These are phyloP conservation scores for Tylochromis polylepis DNA, from an alignment of 2,113 vertebrate genomes.

Conservation along the genomic window DNA sequence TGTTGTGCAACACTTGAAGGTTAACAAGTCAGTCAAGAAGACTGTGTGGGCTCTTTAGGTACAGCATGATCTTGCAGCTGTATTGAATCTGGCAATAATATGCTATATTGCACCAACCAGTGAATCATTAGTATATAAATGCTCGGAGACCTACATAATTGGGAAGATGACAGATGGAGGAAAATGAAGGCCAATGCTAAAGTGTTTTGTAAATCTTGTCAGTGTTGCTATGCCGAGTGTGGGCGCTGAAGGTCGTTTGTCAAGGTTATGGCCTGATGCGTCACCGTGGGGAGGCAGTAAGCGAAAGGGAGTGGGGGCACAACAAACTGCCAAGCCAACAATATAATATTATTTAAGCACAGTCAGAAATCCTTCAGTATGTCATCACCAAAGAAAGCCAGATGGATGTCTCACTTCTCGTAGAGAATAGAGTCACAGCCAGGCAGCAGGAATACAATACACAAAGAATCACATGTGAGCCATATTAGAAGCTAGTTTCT, in stretches of 20 bases:
- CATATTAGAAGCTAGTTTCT: neutral
- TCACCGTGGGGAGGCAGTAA: constrained; percentile 28
- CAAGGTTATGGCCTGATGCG: constrained; percentile 59
- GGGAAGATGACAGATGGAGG: constrained; percentile 22
- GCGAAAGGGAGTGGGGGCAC: constrained; percentile 20
- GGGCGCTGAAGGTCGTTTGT: constrained; percentile 58
- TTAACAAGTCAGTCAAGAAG: neutral
- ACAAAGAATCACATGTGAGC: neutral
- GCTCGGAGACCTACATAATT: neutral
- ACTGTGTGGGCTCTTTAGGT: neutral
- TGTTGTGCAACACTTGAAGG: neutral
- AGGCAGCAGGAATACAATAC: neutral
- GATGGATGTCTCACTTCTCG: neutral
- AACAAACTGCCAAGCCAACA: neutral
- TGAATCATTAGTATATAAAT: constrained; percentile 21
- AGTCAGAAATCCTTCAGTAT: constrained; percentile 27
- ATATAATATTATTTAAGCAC: constrained; percentile 32
- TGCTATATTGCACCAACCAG: neutral
- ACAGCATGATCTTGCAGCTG: neutral
- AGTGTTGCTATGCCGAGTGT: constrained; percentile 33
- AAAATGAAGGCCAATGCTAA: constrained; percentile 8
- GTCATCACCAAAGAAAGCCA: constrained; percentile 13
- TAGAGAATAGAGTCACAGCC: neutral
- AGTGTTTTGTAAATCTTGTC: constrained; percentile 46
- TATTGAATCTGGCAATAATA: neutral